These are phyloP conservation scores for Hedya salicella DNA, from an alignment of 2,888 invertebrate species.

Conservation along the genomic window DNA sequence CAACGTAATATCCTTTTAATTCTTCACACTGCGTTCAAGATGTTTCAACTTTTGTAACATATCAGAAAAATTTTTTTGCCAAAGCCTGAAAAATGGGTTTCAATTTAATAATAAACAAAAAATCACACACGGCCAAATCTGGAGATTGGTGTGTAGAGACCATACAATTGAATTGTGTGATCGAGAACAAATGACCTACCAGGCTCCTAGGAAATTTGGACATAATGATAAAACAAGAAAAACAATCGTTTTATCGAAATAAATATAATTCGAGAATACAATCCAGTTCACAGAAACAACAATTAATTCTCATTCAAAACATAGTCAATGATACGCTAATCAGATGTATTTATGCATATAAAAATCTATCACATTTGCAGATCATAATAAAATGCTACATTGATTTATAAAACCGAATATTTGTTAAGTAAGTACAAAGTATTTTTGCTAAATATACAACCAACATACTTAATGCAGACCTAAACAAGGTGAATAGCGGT, in stretches of 20 bases:
- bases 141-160: too few relatives aligned
- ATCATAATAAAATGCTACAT: conserved; percentile 33
- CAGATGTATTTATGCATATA: conserved; percentile 33
- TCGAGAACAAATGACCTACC: too few relatives aligned
- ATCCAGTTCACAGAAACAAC: conserved; percentile 37
- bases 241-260: conserved; percentile 28
- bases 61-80: too few relatives aligned
- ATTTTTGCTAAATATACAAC: conserved; percentile 35
- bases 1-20: too few relatives aligned
- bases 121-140: too few relatives aligned
- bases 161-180: not conserved
- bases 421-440: conserved; percentile 39
- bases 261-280: conserved; percentile 44
- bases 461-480: conserved; percentile 21
- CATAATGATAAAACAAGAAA: not conserved
- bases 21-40: too few relatives aligned
- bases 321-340: conserved; percentile 25
- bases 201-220: too few relatives aligned
- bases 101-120: too few relatives aligned
- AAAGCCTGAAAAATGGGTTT: too few relatives aligned
- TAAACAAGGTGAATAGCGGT: too few relatives aligned
- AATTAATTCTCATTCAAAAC: conserved; percentile 26
- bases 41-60: too few relatives aligned
- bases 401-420: conserved; percentile 29
- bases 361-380: conserved; percentile 40